Evolutionary conservation across 2,888 invertebrate species (phyloP), one percentile per base, ranked within the genome.

Genomic region (Bimastos eiseni): DNA sequence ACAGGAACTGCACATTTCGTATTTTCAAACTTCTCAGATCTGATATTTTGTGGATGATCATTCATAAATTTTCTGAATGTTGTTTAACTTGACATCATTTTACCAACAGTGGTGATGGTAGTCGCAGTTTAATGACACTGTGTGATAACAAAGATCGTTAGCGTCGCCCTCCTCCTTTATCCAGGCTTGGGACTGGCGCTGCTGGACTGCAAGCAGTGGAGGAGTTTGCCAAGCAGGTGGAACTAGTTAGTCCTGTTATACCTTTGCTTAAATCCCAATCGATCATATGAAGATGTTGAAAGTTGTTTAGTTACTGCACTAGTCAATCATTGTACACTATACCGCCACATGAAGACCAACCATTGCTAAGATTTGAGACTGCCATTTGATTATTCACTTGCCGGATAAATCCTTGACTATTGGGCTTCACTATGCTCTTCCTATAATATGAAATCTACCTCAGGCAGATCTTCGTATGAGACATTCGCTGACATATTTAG

Each of bases 331-430:
- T 70, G 70, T 70, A n/a, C n/a, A 70, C n/a, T n/a, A n/a, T n/a
- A n/a, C n/a, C n/a, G n/a, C n/a, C 6, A 70, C 8, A 30, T 70
- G n/a, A 70, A 70, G n/a, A 5, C n/a, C 0, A 70, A 70, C 8
- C 8, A n/a, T n/a, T 70, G 70, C 13, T 70, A 70, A 70, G 70
- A n/a, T 70, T n/a, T 70, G 21, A 24, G 1, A 49, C 21, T 49
- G 70, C n/a, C 70, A 70, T n/a, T 70, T n/a, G 3, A n/a, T 70
- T 70, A 21, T 70, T n/a, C n/a, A n/a, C 70, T 70, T 70, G 8
- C 70, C n/a, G 30, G 70, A 70, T n/a, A 70, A n/a, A 70, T 70
- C 70, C n/a, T n/a, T 70, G n/a, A 70, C 70, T 70, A n/a, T n/a
- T 70, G 8, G 70, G 70, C 11, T 17, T n/a, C 15, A 49, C 49